These are phyloP conservation scores for Cuniculus paca DNA, from an alignment of 2,797 vertebrate genomes.

Conservation along the genomic window DNA sequence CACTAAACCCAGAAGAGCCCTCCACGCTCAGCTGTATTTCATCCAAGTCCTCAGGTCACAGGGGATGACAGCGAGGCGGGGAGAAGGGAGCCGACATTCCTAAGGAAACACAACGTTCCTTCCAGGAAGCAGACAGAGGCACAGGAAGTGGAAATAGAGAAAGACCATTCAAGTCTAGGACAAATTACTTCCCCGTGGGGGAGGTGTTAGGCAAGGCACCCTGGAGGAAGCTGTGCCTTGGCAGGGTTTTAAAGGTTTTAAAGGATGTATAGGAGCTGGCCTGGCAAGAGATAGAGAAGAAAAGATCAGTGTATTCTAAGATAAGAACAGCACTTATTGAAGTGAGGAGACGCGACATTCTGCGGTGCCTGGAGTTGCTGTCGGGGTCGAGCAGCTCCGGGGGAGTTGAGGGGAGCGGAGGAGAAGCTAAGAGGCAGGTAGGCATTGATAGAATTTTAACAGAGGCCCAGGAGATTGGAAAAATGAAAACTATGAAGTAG, in stretches of 20 bases:
- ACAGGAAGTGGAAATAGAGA: not conserved
- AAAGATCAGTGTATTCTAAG: constrained; percentile 35
- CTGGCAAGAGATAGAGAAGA: not conserved
- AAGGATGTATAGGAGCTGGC: constrained; percentile 31
- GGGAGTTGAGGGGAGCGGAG: not conserved
- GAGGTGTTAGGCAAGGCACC: not conserved
- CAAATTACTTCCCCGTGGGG: not conserved
- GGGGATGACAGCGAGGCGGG: not conserved
- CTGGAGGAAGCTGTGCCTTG: not conserved
- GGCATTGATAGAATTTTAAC: not conserved
- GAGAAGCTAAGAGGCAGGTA: not conserved
- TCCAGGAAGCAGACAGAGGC: not conserved
- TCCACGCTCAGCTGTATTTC: not conserved
- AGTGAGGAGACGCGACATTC: not conserved
- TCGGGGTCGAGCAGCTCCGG: not conserved
- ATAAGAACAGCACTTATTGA: not conserved
- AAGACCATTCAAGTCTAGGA: not conserved
- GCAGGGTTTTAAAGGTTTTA: constrained; percentile 49
- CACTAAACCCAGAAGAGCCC: not conserved
- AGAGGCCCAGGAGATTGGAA: not conserved
- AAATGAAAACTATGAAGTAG: not conserved
- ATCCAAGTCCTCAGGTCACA: not conserved
- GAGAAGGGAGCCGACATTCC: not conserved
- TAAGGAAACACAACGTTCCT: not conserved
- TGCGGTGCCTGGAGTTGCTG: not conserved